Evolutionary conservation across 2,888 invertebrate species (phyloP).

Genomic region (Anthophora plumipes): DNA sequence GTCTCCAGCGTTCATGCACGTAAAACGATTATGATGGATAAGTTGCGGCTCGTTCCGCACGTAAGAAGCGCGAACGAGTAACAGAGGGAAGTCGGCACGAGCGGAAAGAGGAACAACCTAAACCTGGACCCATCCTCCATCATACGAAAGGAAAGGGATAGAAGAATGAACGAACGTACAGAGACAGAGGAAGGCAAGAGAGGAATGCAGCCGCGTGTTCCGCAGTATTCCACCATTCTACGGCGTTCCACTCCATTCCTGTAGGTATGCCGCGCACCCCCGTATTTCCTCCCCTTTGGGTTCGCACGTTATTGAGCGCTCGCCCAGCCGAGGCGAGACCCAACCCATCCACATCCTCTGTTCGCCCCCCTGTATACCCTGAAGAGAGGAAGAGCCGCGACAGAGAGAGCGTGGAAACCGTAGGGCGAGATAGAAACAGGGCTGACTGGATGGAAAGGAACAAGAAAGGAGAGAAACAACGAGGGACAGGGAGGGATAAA

Average conservation of each 20-base stretch:
- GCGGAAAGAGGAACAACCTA: neutral
- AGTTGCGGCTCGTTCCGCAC: constrained; percentile 73
- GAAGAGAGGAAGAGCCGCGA: constrained; percentile 68
- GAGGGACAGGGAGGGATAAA: constrained; percentile 33
- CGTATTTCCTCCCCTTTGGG: constrained; percentile 85
- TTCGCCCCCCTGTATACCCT: constrained; percentile 77
- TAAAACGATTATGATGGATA: constrained; percentile 80
- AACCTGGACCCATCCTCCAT: neutral
- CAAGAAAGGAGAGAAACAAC: constrained; percentile 35
- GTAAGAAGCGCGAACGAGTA: constrained; percentile 68
- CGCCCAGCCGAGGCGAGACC: constrained; percentile 87
- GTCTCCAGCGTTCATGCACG: constrained; percentile 72
- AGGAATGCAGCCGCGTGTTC: constrained; percentile 66
- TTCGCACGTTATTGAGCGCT: constrained; percentile 88
- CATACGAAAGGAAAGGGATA: constrained; percentile 2
- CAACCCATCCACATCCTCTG: constrained; percentile 85
- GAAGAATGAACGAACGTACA: constrained; percentile 23
- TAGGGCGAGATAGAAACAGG: constrained; percentile 8
- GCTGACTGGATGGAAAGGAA: constrained; percentile 37
- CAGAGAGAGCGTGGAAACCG: constrained; percentile 50
- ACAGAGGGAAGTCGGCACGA: constrained; percentile 3
- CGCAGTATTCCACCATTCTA: constrained; percentile 77
- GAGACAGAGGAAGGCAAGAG: constrained; percentile 47
- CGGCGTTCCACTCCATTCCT: constrained; percentile 78
- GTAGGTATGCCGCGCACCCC: constrained; percentile 77